phyloP scores from a whole-genome alignment of 2,797 vertebrate genomes.

The Falco naumanni region DNA sequence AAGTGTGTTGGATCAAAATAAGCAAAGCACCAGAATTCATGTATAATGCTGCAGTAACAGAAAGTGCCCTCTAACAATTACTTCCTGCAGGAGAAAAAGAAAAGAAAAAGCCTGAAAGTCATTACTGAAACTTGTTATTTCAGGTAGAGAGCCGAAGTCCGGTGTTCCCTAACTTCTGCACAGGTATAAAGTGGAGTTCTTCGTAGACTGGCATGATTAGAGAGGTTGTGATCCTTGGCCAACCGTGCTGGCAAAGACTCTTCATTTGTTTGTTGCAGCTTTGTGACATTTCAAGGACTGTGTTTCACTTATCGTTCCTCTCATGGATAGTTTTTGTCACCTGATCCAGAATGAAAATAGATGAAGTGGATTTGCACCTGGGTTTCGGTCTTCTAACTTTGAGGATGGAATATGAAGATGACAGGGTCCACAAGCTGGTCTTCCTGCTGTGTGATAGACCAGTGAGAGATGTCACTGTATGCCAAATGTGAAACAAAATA shows the following conservation, averaged over 20 bases:
- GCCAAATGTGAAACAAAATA: not conserved
- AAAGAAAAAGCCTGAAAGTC: not conserved
- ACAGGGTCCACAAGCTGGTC: not conserved
- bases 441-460: not conserved
- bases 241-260: not conserved
- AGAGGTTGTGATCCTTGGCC: not conserved
- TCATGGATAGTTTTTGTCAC: not conserved
- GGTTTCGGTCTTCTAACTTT: not conserved
- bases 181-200: not conserved
- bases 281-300: not conserved
- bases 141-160: not conserved
- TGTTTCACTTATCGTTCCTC: not conserved
- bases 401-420: not conserved
- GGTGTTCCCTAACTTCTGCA: not conserved
- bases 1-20: not conserved
- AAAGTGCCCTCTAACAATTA: not conserved
- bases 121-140: not conserved
- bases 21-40: not conserved
- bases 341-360: not conserved
- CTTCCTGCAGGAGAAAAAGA: not conserved
- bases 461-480: not conserved
- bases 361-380: not conserved
- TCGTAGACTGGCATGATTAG: accelerated
- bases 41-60: not conserved
- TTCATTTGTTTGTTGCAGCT: not conserved